Percentiles rank a stretch among this genome's conserved stretches.
Conservation (phyloP, 2,797 vertebrate species). For the Sebastiscus tertius region DNA sequence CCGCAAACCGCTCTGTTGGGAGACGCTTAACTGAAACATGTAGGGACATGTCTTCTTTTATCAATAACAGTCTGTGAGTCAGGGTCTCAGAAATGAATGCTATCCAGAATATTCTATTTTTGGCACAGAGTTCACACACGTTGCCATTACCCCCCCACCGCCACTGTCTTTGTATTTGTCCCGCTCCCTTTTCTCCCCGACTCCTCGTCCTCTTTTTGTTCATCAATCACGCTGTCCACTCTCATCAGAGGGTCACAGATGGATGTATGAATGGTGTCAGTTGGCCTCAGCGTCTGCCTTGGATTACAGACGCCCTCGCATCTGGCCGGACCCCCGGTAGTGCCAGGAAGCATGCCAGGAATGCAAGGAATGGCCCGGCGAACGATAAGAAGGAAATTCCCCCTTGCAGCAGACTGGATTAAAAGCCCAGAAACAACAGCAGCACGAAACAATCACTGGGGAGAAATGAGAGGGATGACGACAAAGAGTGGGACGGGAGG, state of each 20-base stretch:
- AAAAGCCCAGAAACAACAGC: constrained; percentile 62
- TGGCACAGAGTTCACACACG: constrained; percentile 68
- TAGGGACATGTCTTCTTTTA: constrained; percentile 57
- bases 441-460: constrained; percentile 46
- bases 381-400: constrained; percentile 79
- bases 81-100: constrained; percentile 67
- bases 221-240: constrained; percentile 64
- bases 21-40: constrained; percentile 40
- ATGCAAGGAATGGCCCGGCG: constrained; percentile 80
- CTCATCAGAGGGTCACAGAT: constrained; percentile 50
- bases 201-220: constrained; percentile 53
- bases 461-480: constrained; percentile 61
- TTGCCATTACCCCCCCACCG: constrained; percentile 23
- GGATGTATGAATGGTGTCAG: constrained; percentile 47
- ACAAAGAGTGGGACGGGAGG: constrained; percentile 46
- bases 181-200: constrained; percentile 35
- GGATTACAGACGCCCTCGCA: constrained; percentile 71
- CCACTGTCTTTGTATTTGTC: constrained; percentile 48
- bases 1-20: constrained; percentile 48
- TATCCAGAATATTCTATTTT: constrained; percentile 73
- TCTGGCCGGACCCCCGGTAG: constrained; percentile 68
- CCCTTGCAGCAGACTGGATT: constrained; percentile 55
- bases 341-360: constrained; percentile 75
- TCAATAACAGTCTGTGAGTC: constrained; percentile 72
- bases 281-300: constrained; percentile 65